phyloP scores from a whole-genome alignment of 2,888 invertebrate species.

The Andrena praecox region DNA sequence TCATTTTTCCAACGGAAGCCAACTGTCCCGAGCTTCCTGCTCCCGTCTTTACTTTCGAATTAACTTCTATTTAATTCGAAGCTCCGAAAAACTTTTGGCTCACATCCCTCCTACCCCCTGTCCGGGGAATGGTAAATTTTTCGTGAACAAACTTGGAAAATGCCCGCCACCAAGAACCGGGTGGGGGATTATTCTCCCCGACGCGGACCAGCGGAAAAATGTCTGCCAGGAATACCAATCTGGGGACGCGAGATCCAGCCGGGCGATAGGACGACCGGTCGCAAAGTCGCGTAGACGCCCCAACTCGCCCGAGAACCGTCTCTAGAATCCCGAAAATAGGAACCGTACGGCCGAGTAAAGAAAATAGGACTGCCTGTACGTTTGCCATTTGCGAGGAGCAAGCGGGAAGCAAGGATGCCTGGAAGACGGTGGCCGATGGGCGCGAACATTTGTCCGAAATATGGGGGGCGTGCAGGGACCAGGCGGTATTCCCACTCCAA shows the following conservation, averaged over 20 bases:
- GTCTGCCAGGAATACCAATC: slow-evolving; percentile 1
- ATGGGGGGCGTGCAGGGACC: slow-evolving; percentile 80
- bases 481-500: slow-evolving; percentile 81
- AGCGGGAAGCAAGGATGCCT: background rate
- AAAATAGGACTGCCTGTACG: slow-evolving; percentile 31
- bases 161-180: background rate
- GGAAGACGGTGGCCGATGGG: slow-evolving; percentile 56
- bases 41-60: background rate
- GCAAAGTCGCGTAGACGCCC: slow-evolving; percentile 8
- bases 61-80: slow-evolving; percentile 35
- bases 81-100: background rate
- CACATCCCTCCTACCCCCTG: background rate
- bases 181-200: background rate
- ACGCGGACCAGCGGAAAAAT: background rate
- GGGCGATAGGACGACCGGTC: slow-evolving; percentile 13
- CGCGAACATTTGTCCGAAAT: slow-evolving; percentile 78
- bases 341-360: background rate
- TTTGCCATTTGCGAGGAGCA: slow-evolving; percentile 23
- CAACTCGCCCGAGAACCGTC: slow-evolving; percentile 4
- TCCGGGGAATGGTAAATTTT: background rate
- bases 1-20: slow-evolving; percentile 16
- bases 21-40: background rate
- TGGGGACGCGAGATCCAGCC: background rate
- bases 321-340: slow-evolving; percentile 36
- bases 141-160: background rate